Percentiles rank a stretch among this genome's conserved stretches.
Evolutionary conservation across 2,888 invertebrate species (phyloP).

Genomic region (Pandemis corylana): DNA sequence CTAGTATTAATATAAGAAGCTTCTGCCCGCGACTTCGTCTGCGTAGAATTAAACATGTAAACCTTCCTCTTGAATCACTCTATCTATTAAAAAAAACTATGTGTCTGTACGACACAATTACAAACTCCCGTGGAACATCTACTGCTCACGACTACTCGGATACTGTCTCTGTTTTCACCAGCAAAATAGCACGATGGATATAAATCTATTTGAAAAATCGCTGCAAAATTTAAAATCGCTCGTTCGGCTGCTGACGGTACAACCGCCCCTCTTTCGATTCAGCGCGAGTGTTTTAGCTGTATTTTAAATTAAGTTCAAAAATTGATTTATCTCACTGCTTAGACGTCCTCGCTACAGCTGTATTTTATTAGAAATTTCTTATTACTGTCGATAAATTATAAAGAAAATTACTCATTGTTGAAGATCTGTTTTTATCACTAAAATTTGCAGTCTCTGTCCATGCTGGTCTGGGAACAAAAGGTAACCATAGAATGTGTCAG

Average conservation of each 20-base stretch:
- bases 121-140: too few species aligned
- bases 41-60: too few species aligned
- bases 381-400: constrained; percentile 24
- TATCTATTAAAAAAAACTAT: too few species aligned
- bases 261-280: constrained; percentile 59
- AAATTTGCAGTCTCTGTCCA: background rate
- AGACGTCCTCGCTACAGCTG: constrained; percentile 44
- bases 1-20: too few species aligned
- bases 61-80: too few species aligned
- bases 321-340: constrained; percentile 58
- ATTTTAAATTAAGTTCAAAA: constrained; percentile 64
- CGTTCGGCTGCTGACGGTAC: constrained; percentile 51
- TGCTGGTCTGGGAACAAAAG: too few species aligned
- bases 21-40: too few species aligned
- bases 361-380: constrained; percentile 27
- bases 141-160: too few species aligned
- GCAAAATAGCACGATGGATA: background rate
- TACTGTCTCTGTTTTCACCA: background rate
- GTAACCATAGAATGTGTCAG: too few species aligned
- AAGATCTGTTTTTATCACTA: background rate
- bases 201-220: background rate
- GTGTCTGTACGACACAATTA: too few species aligned
- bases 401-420: background rate
- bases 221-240: constrained; percentile 20
- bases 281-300: constrained; percentile 59